Evolutionary conservation across 2,113 vertebrate species (phyloP).

Genomic region (Ptyas mucosa): DNA sequence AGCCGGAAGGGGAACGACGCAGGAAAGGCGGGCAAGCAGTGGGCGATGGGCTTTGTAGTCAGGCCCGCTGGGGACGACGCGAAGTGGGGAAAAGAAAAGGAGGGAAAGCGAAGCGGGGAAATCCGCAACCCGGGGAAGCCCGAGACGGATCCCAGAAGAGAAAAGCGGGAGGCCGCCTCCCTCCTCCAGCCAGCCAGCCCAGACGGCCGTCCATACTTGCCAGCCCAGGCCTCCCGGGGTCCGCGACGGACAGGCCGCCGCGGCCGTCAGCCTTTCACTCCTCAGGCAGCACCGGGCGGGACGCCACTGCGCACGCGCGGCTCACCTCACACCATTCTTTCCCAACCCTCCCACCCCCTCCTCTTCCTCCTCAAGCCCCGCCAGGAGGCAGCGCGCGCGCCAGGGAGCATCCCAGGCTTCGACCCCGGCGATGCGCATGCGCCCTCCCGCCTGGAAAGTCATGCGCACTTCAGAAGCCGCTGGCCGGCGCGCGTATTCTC

Average conservation of each 20-base stretch:
- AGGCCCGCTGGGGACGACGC: background rate
- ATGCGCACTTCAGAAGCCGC: background rate
- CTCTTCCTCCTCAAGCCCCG: background rate
- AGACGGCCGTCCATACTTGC: background rate
- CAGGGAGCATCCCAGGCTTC: background rate
- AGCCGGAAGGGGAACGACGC: background rate
- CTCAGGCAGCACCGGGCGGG: background rate
- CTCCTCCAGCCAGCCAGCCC: background rate
- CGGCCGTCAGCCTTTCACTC: background rate
- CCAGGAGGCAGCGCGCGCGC: fast-evolving
- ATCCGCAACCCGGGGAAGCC: background rate
- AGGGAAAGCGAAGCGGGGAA: background rate
- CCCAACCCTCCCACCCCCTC: too few relatives aligned
- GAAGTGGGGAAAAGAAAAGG: background rate
- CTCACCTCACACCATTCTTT: background rate
- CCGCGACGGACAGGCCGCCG: background rate
- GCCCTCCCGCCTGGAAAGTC: background rate
- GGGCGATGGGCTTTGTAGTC: background rate
- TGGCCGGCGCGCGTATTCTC: too few relatives aligned
- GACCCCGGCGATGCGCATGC: background rate
- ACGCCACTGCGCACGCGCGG: background rate
- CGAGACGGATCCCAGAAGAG: too few relatives aligned
- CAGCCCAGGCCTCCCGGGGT: background rate
- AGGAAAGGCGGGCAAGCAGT: background rate
- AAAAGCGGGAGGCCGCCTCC: background rate